Evolutionary conservation across 2,888 invertebrate species (phyloP).

Genomic region (Mythimna ferrago): DNA sequence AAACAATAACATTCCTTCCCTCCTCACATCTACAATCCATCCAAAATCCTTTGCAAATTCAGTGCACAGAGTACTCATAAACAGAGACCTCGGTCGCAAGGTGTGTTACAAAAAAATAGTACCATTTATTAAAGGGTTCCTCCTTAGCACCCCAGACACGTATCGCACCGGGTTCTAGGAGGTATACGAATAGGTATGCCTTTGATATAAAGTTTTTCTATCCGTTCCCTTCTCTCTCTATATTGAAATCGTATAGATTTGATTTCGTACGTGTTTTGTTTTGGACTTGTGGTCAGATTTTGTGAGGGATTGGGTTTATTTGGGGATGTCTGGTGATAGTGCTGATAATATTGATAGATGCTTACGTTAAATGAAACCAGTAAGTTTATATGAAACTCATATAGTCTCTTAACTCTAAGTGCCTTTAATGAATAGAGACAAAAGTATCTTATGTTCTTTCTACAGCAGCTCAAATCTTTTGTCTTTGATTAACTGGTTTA

Average conservation of each 20-base stretch:
- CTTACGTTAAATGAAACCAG: not conserved
- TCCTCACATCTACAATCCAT: conserved; percentile 2
- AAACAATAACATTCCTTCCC: conserved; percentile 35
- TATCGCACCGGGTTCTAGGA: conserved; percentile 78
- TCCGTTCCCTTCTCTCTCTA: conserved; percentile 70
- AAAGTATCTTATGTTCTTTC: too few relatives aligned
- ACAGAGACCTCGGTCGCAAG: conserved; percentile 81
- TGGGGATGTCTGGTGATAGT: not conserved
- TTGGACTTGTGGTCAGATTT: conserved; percentile 51
- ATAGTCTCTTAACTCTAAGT: too few relatives aligned
- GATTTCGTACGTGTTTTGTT: conserved; percentile 68
- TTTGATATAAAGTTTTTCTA: conserved; percentile 85
- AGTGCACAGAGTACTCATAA: conserved; percentile 82
- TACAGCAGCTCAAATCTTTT: too few relatives aligned
- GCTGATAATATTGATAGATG: not conserved
- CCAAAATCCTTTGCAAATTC: conserved; percentile 76
- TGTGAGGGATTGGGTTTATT: conserved; percentile 4
- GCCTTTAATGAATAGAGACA: too few relatives aligned
- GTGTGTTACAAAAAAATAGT: conserved; percentile 86
- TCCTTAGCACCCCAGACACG: conserved; percentile 79
- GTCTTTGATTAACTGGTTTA: too few relatives aligned
- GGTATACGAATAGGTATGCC: conserved; percentile 71
- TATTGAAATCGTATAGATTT: conserved; percentile 85
- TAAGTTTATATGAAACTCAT: not conserved
- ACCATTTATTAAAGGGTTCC: conserved; percentile 88